Evolutionary conservation across 2,113 vertebrate genomes (phyloP), one percentile per base, ranked within the genome.

Genomic region (Chelonoidis abingdonii): DNA sequence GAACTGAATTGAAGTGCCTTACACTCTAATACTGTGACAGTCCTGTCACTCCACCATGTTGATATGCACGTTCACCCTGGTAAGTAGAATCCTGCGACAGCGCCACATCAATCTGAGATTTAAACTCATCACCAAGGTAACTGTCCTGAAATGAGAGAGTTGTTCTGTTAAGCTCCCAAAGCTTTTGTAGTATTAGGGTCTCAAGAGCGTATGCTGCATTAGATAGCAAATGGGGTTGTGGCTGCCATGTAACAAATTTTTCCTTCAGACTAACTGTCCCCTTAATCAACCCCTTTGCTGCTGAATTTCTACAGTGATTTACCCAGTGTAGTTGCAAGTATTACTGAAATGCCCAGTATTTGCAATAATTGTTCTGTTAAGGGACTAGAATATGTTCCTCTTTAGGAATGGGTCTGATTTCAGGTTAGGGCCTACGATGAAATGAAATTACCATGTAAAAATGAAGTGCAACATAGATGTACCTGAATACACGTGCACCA

Each of bases 21-120:
- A 99, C 99, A 98, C 98, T 98, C 99, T 99, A 99, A 98, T 99
- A 99, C 99, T 99, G 99, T 98, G 99, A 99, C 99, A 99, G 99
- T 98, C 99, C 99, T 84, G 99, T 99, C 98, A 99, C 99, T 92
- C 99, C 99, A 87, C 99, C 99, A 90, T 99, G 99, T 98, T 99
- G 99, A 99, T 99, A 99, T 1, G 99, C 99, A 92, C 99, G 99
- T 98, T 99, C 99, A 50, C 99, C 99, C 98, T 99, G 99, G 99
- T 99, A 99, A 17, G 99, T 99, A 35, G 99, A 99, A 98, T 99
- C 99, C 98, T 99, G 99, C 19, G 99, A 99, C 98, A 99, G 98
- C 11, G 99, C 99, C 98, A 99, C 99, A 7, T 99, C 99, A 29
- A 99, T 99, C 98, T 99, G 99, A 90, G 99, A 99, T 97, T 99